Base-by-base conservation (phyloP, 2,113 vertebrate genomes). In the Ciconia maguari region DNA sequence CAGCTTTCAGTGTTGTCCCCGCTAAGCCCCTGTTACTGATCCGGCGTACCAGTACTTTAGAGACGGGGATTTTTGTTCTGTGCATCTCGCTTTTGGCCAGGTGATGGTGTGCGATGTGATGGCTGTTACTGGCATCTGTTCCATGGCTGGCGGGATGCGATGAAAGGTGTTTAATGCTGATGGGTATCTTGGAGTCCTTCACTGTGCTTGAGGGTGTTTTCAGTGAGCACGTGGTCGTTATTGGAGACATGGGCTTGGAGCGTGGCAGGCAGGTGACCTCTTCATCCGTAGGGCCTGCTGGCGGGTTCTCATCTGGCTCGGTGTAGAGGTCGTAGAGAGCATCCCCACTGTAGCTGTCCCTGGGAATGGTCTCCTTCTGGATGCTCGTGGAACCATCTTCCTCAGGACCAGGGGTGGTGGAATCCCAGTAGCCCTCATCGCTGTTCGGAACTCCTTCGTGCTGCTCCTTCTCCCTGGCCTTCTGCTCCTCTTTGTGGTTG, bases 341-440 rank as follows among this genome's bases (percentile, higher is more conserved):
- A 93, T 99, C 99, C 34, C 98, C 99, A 16, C 98, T 99, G 95
- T 97, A 97, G 94, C 97, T 98, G 49, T 99, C 98, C 93, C 86
- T 98, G 89, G 98, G 86, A 97, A 99, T 38, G 95, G 96, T 97
- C 29, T 98, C 98, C 95, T 99, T 98, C 57, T 98, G 98, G 64
- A 98, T 97, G 61, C 94, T 89, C 36, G 81, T 58, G 20, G 93
- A 74, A 26, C 96, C 90, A 11, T 99, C 98, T 60, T 99, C 99
- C 91, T 99, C 98, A 0, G 97, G 98, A 65, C 98, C 99, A 1
- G 99, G 99, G 5, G 99, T 99, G 41, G 98, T 99, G 34, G 99
- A 99, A 95, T 99, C 99, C 99, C 99, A 99, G 98, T 99, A 99
- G 72, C 99, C 99, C 95, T 99, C 99, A 0, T 99, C 99, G 1